Evolutionary conservation across 2,888 invertebrate species (phyloP).

Genomic region (Zootermopsis nevadensis): DNA sequence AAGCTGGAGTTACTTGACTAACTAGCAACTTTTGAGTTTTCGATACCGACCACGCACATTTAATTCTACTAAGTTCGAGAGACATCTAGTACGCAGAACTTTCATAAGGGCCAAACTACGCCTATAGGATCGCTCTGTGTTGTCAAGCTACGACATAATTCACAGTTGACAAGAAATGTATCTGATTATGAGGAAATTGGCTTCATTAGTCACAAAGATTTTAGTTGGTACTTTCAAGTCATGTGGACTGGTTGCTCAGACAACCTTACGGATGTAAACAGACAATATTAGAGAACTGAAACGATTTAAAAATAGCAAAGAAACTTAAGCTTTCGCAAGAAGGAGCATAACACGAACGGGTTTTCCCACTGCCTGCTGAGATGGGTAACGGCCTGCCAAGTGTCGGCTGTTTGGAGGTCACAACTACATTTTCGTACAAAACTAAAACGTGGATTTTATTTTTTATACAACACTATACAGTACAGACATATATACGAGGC

Average conservation of each 20-base stretch:
- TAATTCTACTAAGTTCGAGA: too few relatives aligned
- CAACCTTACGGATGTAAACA: conserved; percentile 6
- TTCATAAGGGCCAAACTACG: too few relatives aligned
- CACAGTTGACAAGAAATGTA: background rate
- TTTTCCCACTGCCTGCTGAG: conserved; percentile 23
- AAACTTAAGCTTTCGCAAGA: conserved; percentile 5
- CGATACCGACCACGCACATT: too few relatives aligned
- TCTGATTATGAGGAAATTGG: conserved; percentile 7
- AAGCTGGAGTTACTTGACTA: too few relatives aligned
- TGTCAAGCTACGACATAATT: background rate
- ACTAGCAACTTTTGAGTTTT: too few relatives aligned
- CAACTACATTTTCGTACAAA: too few relatives aligned
- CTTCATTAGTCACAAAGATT: conserved; percentile 4
- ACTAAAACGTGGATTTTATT: too few relatives aligned
- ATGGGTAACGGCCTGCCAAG: background rate
- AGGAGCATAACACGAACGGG: background rate
- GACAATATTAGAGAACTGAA: conserved; percentile 20
- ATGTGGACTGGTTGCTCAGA: background rate
- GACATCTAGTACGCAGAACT: too few relatives aligned
- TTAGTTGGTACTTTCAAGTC: background rate
- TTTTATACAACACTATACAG: too few relatives aligned
- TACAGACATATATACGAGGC: too few relatives aligned
- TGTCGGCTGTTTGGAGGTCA: too few relatives aligned
- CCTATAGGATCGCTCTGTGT: too few relatives aligned
- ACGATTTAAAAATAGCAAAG: conserved; percentile 35